phyloP scores from a whole-genome alignment of 1,140 invertebrate species.

The Hyposmocoma kahamanoa region DNA sequence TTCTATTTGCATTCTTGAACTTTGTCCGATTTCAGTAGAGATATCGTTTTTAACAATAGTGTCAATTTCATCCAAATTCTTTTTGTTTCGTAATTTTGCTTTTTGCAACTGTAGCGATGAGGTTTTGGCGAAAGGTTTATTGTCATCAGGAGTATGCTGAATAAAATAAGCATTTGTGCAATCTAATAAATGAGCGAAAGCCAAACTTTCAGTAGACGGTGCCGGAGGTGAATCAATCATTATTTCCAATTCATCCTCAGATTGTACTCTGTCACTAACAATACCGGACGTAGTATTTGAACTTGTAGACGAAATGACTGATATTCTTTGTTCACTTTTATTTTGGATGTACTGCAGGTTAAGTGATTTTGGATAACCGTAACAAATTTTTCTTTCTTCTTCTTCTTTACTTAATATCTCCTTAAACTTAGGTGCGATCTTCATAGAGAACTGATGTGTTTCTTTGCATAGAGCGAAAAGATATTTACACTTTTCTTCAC shows the following conservation, averaged over 20 bases:
- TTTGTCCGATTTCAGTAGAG: constrained; percentile 39
- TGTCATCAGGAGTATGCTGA: constrained; percentile 39
- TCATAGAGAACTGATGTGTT: constrained; percentile 96
- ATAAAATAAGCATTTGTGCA: constrained; percentile 65
- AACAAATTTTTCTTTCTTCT: constrained; percentile 77
- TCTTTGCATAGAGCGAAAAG: constrained; percentile 90
- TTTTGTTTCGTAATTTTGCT: constrained; percentile 41
- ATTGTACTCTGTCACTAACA: constrained; percentile 94
- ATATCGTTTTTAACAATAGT: constrained; percentile 39
- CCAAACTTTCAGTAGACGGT: constrained; percentile 83
- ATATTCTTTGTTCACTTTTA: constrained; percentile 87
- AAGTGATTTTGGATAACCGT: constrained; percentile 78
- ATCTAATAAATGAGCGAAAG: constrained; percentile 80
- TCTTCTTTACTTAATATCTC: constrained; percentile 88
- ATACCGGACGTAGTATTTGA: constrained; percentile 97
- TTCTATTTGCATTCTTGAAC: constrained; percentile 35
- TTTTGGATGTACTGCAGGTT: constrained; percentile 76
- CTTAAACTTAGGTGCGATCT: constrained; percentile 86
- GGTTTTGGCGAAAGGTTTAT: constrained; percentile 36
- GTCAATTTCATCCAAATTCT: constrained; percentile 47
- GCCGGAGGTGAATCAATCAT: constrained; percentile 85
- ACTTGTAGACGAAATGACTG: constrained; percentile 91
- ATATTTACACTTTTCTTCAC: constrained; percentile 94
- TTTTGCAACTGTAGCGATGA: constrained; percentile 52
- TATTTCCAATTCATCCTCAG: constrained; percentile 92